Evolutionary conservation across 2,888 invertebrate genomes (phyloP).

Genomic region (Parnassius apollo): DNA sequence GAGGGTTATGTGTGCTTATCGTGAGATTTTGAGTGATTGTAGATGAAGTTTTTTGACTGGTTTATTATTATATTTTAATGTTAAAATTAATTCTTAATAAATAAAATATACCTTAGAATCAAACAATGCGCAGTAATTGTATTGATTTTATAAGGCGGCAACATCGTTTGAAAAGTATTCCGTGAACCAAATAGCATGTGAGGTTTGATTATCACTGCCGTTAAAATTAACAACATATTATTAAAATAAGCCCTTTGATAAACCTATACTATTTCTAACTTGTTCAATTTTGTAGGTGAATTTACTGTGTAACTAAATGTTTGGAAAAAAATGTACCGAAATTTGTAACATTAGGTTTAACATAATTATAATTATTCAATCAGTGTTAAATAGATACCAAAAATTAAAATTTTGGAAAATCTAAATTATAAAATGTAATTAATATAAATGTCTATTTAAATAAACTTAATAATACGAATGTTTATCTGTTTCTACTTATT

Average conservation of each 20-base stretch:
- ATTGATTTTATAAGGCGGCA: conserved; percentile 22
- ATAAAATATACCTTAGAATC: conserved; percentile 39
- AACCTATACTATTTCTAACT: conserved; percentile 78
- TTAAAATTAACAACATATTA: conserved; percentile 62
- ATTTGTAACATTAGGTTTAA: conserved; percentile 70
- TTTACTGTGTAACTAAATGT: conserved; percentile 76
- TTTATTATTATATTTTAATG: conserved; percentile 55
- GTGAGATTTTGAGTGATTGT: conserved; percentile 69
- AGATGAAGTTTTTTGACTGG: conserved; percentile 60
- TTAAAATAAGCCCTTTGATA: conserved; percentile 74
- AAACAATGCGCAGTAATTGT: conserved; percentile 20
- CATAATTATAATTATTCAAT: conserved; percentile 63
- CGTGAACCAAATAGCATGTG: conserved; percentile 47
- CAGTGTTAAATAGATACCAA: conserved; percentile 77
- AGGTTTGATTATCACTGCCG: conserved; percentile 78
- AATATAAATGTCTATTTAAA: conserved; percentile 80
- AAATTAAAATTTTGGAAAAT: conserved; percentile 73
- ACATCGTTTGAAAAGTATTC: conserved; percentile 30
- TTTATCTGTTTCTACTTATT: conserved; percentile 55
- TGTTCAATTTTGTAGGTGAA: conserved; percentile 80
- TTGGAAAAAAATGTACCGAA: conserved; percentile 71
- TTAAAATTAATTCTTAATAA: conserved; percentile 49
- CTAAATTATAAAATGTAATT: conserved; percentile 63
- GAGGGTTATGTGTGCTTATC: conserved; percentile 62
- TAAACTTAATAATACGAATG: conserved; percentile 73